A percentile compares a stretch with the other conserved stretches of the same genome.
These are phyloP conservation scores for Drosophila bunnanda DNA, from an alignment of 2,888 invertebrate genomes.

Conservation along the genomic window DNA sequence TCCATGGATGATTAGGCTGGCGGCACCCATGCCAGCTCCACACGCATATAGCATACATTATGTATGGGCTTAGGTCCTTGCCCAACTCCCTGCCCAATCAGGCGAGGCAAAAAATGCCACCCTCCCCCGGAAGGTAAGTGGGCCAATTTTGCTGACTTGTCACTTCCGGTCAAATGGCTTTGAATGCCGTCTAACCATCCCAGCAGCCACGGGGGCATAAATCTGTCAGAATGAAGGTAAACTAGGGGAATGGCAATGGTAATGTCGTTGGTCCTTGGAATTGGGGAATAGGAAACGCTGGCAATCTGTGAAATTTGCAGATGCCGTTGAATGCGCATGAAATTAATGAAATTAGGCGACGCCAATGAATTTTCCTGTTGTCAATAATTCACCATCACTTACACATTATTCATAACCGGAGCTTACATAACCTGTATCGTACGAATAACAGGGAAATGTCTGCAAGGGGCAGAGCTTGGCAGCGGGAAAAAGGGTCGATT, in stretches of 20 bases:
- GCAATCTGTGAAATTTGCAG: slow-evolving; percentile 70
- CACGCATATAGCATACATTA: slow-evolving; percentile 32
- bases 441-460: neutral
- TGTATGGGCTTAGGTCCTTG: slow-evolving; percentile 25
- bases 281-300: slow-evolving; percentile 5
- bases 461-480: too few species aligned
- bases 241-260: neutral
- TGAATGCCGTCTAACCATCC: slow-evolving; percentile 53
- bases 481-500: slow-evolving; percentile 31
- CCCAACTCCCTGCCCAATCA: slow-evolving; percentile 14
- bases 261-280: neutral
- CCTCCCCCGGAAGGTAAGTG: slow-evolving; percentile 59
- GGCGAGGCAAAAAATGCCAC: slow-evolving; percentile 10
- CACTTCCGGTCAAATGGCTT: slow-evolving; percentile 77
- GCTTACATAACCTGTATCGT: slow-evolving; percentile 6
- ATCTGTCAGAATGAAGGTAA: slow-evolving; percentile 25
- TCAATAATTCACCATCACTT: slow-evolving; percentile 51
- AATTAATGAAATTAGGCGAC: slow-evolving; percentile 74
- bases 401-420: slow-evolving; percentile 61
- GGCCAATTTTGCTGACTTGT: slow-evolving; percentile 76
- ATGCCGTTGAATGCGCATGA: slow-evolving; percentile 67
- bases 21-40: slow-evolving; percentile 4
- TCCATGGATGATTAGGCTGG: slow-evolving; percentile 74
- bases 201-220: slow-evolving; percentile 52
- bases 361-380: slow-evolving; percentile 52